These are phyloP conservation scores for Tachyglossus aculeatus DNA, from an alignment of 2,797 vertebrate species.

Conservation along the genomic window DNA sequence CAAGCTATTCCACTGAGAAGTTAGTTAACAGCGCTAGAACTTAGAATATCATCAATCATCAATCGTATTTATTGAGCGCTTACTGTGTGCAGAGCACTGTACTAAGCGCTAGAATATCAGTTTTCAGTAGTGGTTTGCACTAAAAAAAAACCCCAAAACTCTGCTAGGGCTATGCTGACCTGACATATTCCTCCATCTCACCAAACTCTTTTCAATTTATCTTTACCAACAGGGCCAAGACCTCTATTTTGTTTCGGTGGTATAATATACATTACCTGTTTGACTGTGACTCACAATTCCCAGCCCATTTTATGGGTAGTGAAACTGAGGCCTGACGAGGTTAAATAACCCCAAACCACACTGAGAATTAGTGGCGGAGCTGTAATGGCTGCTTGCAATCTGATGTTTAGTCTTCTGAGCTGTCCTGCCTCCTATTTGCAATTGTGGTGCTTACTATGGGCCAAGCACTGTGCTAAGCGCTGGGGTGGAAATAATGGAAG, in stretches of 20 bases:
- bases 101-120: conserved; percentile 43
- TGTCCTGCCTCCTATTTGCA: no score
- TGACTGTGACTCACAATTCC: conserved; percentile 28
- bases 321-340: conserved; percentile 33
- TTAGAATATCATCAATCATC: conserved; percentile 63
- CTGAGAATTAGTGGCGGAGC: conserved; percentile 13
- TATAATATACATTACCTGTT: conserved; percentile 35
- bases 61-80: no score
- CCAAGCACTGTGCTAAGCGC: no score
- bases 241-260: conserved; percentile 32
- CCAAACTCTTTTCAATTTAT: conserved; percentile 51
- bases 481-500: no score
- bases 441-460: no score
- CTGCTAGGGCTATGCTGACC: no score
- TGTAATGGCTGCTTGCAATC: neutral
- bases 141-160: no score
- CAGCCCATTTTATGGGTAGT: conserved; percentile 42
- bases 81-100: no score
- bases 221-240: conserved; percentile 24
- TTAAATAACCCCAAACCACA: conserved; percentile 1
- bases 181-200: conserved; percentile 48
- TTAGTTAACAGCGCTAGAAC: conserved; percentile 69
- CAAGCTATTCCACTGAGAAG: conserved; percentile 71
- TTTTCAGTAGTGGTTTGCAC: no score
- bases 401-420: no score